Evolutionary conservation across 53 echinoderm and acorn worm genomes (phyloP).

Genomic region (Apostichopus leukothele): DNA sequence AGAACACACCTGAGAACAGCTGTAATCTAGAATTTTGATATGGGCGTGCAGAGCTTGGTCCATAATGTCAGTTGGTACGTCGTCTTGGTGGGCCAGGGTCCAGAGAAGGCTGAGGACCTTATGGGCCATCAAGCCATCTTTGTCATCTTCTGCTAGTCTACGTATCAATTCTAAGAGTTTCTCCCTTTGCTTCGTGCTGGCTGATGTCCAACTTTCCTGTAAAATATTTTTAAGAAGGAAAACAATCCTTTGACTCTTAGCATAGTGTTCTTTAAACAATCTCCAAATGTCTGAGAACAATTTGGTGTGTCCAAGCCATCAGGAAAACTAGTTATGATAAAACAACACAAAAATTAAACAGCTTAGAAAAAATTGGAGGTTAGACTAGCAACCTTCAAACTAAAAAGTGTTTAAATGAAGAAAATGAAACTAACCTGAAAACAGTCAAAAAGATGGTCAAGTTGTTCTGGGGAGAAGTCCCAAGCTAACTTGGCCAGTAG

Average conservation of each 20-base stretch:
- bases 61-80: conserved; percentile 97
- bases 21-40: conserved; percentile 96
- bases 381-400: background rate
- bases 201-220: conserved; percentile 93
- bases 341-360: background rate
- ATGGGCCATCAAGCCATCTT: conserved; percentile 99
- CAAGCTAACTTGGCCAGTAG: conserved; percentile 96
- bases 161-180: conserved; percentile 94
- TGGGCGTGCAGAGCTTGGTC: conserved; percentile 97
- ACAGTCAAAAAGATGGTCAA: conserved; percentile 96
- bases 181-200: conserved; percentile 95
- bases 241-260: too few species aligned
- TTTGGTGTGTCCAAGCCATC: too few species aligned
- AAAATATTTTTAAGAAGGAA: background rate
- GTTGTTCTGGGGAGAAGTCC: conserved; percentile 98
- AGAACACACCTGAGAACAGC: conserved; percentile 88
- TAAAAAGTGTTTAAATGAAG: background rate
- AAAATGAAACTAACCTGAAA: conserved; percentile 73
- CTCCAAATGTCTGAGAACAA: too few species aligned
- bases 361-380: too few species aligned
- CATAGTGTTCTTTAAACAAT: too few species aligned
- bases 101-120: conserved; percentile 94
- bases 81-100: conserved; percentile 96
- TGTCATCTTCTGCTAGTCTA: conserved; percentile 94
- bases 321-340: too few species aligned